Evolutionary conservation across 1,140 invertebrate genomes (phyloP).

Genomic region (Polypedilum vanderplanki): DNA sequence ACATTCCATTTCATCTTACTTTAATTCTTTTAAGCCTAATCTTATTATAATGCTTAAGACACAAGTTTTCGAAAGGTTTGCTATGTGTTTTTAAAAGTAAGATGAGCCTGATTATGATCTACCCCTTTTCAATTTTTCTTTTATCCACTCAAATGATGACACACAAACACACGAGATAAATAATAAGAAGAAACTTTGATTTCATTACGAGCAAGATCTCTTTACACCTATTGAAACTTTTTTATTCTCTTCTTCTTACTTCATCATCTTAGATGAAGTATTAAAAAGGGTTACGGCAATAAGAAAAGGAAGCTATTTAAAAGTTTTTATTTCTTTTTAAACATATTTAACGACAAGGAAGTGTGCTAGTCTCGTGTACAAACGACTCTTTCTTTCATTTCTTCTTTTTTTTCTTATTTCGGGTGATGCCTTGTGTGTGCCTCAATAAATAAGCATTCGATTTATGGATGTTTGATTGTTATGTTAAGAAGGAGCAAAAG

Average conservation of each 20-base stretch:
- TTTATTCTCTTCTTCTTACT: background rate
- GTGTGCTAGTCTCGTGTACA: conserved; percentile 27
- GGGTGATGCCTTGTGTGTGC: conserved; percentile 21
- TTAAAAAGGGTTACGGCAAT: background rate
- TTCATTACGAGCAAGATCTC: background rate
- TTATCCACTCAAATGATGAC: background rate
- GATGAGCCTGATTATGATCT: conserved; percentile 28
- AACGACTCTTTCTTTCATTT: background rate
- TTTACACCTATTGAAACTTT: background rate
- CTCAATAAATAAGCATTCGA: conserved; percentile 24
- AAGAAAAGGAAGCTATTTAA: conserved; percentile 21
- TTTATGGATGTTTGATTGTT: conserved; percentile 27
- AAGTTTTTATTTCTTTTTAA: conserved; percentile 29
- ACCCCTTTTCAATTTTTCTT: background rate
- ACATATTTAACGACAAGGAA: conserved; percentile 6
- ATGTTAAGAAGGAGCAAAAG: conserved; percentile 9
- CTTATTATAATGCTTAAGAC: background rate
- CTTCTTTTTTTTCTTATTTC: background rate
- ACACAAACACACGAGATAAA: background rate
- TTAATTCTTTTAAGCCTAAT: background rate
- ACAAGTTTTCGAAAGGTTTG: background rate
- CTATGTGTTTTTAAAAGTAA: background rate
- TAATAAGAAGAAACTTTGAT: background rate
- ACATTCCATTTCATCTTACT: background rate
- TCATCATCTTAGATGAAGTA: background rate